Conservation (phyloP, 2,888 invertebrate genomes). For the Eupithecia exiguata region DNA sequence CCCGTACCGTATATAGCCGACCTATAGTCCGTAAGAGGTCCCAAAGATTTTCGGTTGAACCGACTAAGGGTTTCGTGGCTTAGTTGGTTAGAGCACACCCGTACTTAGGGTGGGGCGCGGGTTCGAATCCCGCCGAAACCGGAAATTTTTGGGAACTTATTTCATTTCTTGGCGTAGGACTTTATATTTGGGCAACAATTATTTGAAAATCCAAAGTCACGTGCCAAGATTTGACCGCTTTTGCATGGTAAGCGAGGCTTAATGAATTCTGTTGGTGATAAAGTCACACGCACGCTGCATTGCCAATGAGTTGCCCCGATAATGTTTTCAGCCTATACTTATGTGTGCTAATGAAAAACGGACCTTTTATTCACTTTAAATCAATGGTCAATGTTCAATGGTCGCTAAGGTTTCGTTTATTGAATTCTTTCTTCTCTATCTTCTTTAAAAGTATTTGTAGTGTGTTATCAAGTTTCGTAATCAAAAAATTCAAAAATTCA, state of each 20-base stretch:
- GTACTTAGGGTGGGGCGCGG: too few species aligned
- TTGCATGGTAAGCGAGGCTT: conserved; percentile 47
- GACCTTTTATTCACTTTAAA: conserved; percentile 20
- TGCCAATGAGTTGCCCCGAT: conserved; percentile 34
- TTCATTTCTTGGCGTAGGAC: too few species aligned
- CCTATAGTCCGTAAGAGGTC: too few species aligned
- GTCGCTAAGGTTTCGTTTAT: not conserved
- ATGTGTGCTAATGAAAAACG: conserved; percentile 28
- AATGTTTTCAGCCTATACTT: conserved; percentile 1
- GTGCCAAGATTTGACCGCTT: conserved; percentile 27
- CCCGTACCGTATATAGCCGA: too few species aligned
- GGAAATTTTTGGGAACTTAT: too few species aligned
- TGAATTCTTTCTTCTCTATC: not conserved
- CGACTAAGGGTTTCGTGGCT: too few species aligned
- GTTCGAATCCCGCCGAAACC: too few species aligned
- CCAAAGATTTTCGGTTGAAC: too few species aligned
- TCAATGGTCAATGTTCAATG: too few species aligned
- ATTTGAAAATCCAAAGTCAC: not conserved
- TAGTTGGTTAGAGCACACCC: too few species aligned
- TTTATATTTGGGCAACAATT: too few species aligned
- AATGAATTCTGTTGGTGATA: conserved; percentile 25
- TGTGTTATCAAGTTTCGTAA: not conserved
- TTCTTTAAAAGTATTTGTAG: not conserved
- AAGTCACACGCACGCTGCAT: conserved; percentile 39
- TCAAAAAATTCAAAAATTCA: too few species aligned